Base-by-base conservation (phyloP, 2,888 invertebrate species). In the Chalcis sispes region DNA sequence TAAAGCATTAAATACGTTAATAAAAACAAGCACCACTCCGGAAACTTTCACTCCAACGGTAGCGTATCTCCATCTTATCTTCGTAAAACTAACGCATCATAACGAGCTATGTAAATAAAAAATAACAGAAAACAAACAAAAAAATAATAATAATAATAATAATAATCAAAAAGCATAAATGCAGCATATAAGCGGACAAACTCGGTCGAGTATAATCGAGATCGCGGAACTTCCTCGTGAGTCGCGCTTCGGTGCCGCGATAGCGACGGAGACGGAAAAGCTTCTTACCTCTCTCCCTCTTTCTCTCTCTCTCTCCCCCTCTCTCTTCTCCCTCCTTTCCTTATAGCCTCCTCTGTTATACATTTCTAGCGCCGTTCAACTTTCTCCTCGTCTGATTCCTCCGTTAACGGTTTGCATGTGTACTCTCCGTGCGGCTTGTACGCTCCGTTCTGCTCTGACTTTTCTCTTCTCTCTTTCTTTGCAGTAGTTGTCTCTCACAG, bases 241-340 rank as follows among this genome's bases (percentile, higher is more conserved):
- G 73, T 66, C 75, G 40, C 46, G 75, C 70, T 75, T 46, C 65
- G 65, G 62, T 52, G 64, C 27, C 25, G 15, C 65, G 50, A 27
- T 54, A n/a, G 50, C 25, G 27, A 62, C 42, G 52, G 52, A 73
- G 42, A 67, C 46, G 25, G 54, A 67, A 61, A 66, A 67, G 67
- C 61, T 32, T 18, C 1, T 29, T 29, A 15, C 50, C 15, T 52
- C 36, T 52, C 20, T 32, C 40, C 59, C n/a, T n/a, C 23, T 46
- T 40, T 64, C 18, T 62, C 52, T 54, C 54, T 46, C 46, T 54
- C 50, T 8, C 5, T 52, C 40, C 59, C n/a, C 8, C 23, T 46
- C 29, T 64, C 18, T 62, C 52, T 54, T 54, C 50, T 8, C 5
- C 40, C 61, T 32, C 18, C 1, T 29, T 29, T 23, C 50, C 15